phyloP scores from a whole-genome alignment of 2,888 invertebrate genomes.

The Leucophenga montana region DNA sequence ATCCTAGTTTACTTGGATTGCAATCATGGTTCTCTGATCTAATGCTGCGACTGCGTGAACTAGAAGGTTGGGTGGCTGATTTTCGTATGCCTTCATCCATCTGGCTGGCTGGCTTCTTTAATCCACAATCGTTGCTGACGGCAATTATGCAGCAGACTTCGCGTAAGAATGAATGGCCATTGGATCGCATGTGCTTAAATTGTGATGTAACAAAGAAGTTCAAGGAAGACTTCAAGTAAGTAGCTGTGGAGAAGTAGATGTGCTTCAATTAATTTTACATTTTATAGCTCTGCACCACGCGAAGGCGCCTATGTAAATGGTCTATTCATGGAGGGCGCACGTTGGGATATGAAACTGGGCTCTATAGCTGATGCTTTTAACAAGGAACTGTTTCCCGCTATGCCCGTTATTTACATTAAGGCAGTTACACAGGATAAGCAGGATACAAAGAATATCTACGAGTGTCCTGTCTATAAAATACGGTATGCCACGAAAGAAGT shows the following conservation, averaged over 20 bases:
- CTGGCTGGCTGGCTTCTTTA: slow-evolving; percentile 96
- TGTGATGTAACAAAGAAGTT: slow-evolving; percentile 95
- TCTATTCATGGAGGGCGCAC: slow-evolving; percentile 93
- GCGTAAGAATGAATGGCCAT: slow-evolving; percentile 94
- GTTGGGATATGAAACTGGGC: slow-evolving; percentile 88
- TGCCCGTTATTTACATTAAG: slow-evolving; percentile 92
- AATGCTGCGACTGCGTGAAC: slow-evolving; percentile 82
- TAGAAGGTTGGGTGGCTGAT: slow-evolving; percentile 91
- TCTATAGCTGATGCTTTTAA: slow-evolving; percentile 87
- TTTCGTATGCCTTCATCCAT: slow-evolving; percentile 90
- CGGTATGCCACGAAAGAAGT: slow-evolving; percentile 68
- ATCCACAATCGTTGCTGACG: slow-evolving; percentile 96
- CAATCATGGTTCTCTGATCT: slow-evolving; percentile 92
- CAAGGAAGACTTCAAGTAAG: slow-evolving; percentile 86
- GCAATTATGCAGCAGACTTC: slow-evolving; percentile 99
- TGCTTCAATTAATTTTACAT: background rate
- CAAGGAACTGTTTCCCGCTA: slow-evolving; percentile 91
- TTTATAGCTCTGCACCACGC: slow-evolving; percentile 82
- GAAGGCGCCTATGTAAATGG: slow-evolving; percentile 94
- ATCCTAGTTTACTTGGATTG: slow-evolving; percentile 88
- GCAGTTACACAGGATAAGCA: slow-evolving; percentile 92
- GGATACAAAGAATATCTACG: slow-evolving; percentile 89
- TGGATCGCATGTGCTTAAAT: slow-evolving; percentile 95
- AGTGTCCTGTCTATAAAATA: slow-evolving; percentile 95
- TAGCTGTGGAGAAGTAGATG: slow-evolving; percentile 12